Percentiles rank a stretch among this genome's conserved stretches.
Evolutionary conservation across 2,113 vertebrate species (phyloP).

Genomic region (Elanoides forficatus): DNA sequence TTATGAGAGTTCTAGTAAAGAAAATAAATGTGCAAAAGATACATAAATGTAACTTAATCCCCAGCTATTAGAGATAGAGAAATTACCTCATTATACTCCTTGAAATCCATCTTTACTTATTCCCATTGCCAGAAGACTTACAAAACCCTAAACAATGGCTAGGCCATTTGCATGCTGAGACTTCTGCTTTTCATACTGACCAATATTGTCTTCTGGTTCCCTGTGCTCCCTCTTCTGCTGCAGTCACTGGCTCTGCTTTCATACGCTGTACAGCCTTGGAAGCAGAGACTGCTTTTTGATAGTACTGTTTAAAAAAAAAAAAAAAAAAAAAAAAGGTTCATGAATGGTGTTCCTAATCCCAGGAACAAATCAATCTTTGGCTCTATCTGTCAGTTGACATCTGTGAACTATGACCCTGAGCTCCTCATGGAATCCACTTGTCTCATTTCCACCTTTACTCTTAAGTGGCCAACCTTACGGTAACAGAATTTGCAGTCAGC

Average conservation of each 20-base stretch:
- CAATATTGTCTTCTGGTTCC: neutral
- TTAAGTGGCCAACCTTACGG: neutral
- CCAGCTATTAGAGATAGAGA: slow-evolving; percentile 9
- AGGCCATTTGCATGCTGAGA: neutral
- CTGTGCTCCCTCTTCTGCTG: neutral
- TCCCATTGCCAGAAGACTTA: neutral
- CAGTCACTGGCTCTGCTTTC: neutral
- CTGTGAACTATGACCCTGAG: neutral
- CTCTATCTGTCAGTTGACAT: neutral
- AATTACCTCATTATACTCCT: neutral
- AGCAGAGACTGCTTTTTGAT: neutral
- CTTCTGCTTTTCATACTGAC: neutral
- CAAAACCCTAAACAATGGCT: neutral
- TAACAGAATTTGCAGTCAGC: neutral
- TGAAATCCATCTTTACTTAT: neutral
- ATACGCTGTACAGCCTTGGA: neutral
- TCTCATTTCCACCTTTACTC: neutral
- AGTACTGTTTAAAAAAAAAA: neutral
- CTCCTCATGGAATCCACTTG: neutral
- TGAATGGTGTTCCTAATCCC: neutral
- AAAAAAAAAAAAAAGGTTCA: neutral
- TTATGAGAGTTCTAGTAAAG: neutral
- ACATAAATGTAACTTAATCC: neutral
- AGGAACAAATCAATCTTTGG: neutral
- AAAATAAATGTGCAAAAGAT: slow-evolving; percentile 20